Base-by-base conservation (phyloP, 2,888 invertebrate species). In the Pristionchus maxplancki region DNA sequence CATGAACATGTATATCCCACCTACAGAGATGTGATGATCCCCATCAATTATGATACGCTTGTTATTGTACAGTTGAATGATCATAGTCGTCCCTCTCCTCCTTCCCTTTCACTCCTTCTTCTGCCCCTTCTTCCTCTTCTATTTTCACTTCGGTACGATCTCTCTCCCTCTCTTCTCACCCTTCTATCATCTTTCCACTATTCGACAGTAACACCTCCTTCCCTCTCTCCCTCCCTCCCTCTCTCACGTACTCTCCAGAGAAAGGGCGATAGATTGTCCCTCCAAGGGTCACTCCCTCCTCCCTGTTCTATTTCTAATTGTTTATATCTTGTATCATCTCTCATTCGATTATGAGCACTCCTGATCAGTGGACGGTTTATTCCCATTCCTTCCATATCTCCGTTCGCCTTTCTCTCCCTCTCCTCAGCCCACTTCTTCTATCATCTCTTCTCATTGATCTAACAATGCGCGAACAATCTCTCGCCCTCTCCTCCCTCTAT, bases 11-110 rank as follows among this genome's bases (percentile, higher is more conserved):
- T 71, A n/a, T 31, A 20, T 31, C 67, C 67, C 6, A 20, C 67
- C 17, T 37, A 24, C 64, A 6, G 28, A 64, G 5, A 34, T 78
- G 78, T 44, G 44, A n/a, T 78, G n/a, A 40, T 28, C 78, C 44
- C 78, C 78, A 74, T 62, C 67, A 71, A 37, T 71, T 17, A 71
- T 71, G 67, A 17, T 34, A 71, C 17, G 67, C 34, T 71, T 71
- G 67, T 71, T 71, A 71, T 71, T 71, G 67, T 71, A 71, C 67
- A 34, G 67, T 71, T 71, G 67, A 34, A 17, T 71, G 67, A 71
- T 71, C 9, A 34, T 31, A 34, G 37, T 71, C 20, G 31, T 28
- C 67, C n/a, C 78, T n/a, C 78, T 34, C 34, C 15, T n/a, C n/a
- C n/a, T 78, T 28, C 13, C 44, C 15, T 20, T 40, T 78, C 48